phyloP scores from a whole-genome alignment of 1,140 invertebrate genomes.

The Bombus confusus region DNA sequence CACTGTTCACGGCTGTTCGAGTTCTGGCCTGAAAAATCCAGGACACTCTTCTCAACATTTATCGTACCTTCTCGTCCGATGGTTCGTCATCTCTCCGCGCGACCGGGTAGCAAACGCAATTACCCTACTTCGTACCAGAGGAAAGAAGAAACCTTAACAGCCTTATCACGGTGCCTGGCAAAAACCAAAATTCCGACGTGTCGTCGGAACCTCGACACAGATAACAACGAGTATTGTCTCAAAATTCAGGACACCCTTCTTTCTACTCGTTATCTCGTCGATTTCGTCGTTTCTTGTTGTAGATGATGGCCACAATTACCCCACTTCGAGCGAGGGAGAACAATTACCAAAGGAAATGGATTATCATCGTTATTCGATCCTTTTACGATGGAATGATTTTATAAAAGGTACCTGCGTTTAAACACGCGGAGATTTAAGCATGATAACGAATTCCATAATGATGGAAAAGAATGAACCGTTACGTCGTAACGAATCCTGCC shows the following conservation, averaged over 20 bases:
- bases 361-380: background rate
- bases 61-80: background rate
- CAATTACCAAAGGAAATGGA: background rate
- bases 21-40: constrained; percentile 5
- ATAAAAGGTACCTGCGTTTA: background rate
- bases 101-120: constrained; percentile 6
- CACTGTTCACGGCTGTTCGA: background rate
- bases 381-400: background rate
- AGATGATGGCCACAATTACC: background rate
- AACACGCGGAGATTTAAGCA: background rate
- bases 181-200: background rate
- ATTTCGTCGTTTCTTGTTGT: background rate
- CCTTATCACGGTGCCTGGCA: background rate
- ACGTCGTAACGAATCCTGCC: background rate
- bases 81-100: too few relatives aligned
- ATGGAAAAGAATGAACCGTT: constrained; percentile 1
- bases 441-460: background rate
- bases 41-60: constrained; percentile 16
- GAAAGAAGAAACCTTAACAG: background rate
- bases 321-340: background rate
- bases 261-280: background rate
- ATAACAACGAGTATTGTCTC: background rate
- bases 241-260: background rate
- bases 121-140: constrained; percentile 32
- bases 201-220: background rate